Conservation (phyloP, 2,797 vertebrate genomes). For the Siniperca obscura region DNA sequence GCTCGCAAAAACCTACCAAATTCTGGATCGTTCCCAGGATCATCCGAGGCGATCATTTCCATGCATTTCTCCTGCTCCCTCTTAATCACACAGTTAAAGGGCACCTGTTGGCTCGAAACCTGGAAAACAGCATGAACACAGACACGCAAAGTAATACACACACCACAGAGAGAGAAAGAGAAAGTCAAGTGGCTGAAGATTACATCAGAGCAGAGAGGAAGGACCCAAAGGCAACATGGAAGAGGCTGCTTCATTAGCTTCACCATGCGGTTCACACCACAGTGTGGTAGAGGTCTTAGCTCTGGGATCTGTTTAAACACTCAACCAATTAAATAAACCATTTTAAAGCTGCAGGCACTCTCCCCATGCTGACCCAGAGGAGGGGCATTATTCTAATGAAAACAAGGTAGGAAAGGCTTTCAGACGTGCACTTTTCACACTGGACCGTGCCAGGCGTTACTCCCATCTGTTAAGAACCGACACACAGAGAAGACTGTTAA, state of each 20-base stretch:
- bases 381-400: slow-evolving; percentile 8
- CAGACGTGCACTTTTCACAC: slow-evolving; percentile 34
- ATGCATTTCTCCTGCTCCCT: slow-evolving; percentile 78
- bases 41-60: slow-evolving; percentile 70
- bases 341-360: slow-evolving; percentile 33
- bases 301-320: slow-evolving; percentile 52
- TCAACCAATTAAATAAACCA: slow-evolving; percentile 49
- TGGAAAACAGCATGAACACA: slow-evolving; percentile 36
- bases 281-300: slow-evolving; percentile 44
- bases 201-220: slow-evolving; percentile 20
- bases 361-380: slow-evolving; percentile 29
- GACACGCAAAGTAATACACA: slow-evolving; percentile 15
- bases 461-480: slow-evolving; percentile 6
- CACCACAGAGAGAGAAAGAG: neutral
- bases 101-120: slow-evolving; percentile 65
- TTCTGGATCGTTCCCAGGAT: slow-evolving; percentile 51
- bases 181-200: slow-evolving; percentile 35
- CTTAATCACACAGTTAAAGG: slow-evolving; percentile 78
- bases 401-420: slow-evolving; percentile 40
- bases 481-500: slow-evolving; percentile 15
- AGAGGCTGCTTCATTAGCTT: slow-evolving; percentile 51
- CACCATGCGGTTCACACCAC: slow-evolving; percentile 25
- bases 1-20: slow-evolving; percentile 56
- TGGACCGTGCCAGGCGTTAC: slow-evolving; percentile 12
- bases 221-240: slow-evolving; percentile 38